These are phyloP conservation scores for Argyrosomus regius DNA, from an alignment of 2,797 vertebrate genomes.

Conservation along the genomic window DNA sequence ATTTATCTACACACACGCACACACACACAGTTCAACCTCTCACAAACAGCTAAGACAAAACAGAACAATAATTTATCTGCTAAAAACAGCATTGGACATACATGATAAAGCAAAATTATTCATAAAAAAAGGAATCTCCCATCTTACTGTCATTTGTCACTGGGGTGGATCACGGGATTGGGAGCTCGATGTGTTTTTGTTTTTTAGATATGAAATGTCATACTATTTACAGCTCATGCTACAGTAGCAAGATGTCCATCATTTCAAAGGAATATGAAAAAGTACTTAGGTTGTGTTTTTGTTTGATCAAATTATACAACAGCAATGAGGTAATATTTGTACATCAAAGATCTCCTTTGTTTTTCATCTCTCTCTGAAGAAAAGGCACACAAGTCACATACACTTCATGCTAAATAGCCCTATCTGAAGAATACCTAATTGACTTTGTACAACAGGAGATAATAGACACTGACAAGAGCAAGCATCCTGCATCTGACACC, in stretches of 20 bases:
- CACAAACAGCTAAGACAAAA: constrained; percentile 89
- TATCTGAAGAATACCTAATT: constrained; percentile 63
- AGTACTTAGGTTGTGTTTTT: constrained; percentile 77
- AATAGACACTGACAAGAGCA: constrained; percentile 44
- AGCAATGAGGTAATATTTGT: constrained; percentile 99
- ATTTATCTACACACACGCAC: constrained; percentile 90
- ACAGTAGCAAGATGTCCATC: constrained; percentile 91
- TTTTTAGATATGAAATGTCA: constrained; percentile 82
- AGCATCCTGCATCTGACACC: constrained; percentile 36
- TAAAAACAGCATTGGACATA: constrained; percentile 91
- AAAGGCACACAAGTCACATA: constrained; percentile 80
- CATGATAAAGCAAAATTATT: constrained; percentile 83
- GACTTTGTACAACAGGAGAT: constrained; percentile 55
- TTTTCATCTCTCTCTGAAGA: constrained; percentile 82
- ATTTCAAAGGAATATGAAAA: constrained; percentile 85
- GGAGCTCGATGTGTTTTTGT: constrained; percentile 69
- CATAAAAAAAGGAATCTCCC: constrained; percentile 77
- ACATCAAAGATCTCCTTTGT: constrained; percentile 87
- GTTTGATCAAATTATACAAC: constrained; percentile 90
- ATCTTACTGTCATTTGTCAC: constrained; percentile 82
- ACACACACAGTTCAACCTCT: constrained; percentile 52
- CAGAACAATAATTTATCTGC: constrained; percentile 95
- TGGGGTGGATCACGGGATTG: constrained; percentile 70
- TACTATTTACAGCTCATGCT: constrained; percentile 96
- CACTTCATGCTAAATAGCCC: constrained; percentile 66